A percentile compares a stretch with the other conserved stretches of the same genome.
Conservation (phyloP, 2,888 invertebrate genomes). For the Cenopis cana region DNA sequence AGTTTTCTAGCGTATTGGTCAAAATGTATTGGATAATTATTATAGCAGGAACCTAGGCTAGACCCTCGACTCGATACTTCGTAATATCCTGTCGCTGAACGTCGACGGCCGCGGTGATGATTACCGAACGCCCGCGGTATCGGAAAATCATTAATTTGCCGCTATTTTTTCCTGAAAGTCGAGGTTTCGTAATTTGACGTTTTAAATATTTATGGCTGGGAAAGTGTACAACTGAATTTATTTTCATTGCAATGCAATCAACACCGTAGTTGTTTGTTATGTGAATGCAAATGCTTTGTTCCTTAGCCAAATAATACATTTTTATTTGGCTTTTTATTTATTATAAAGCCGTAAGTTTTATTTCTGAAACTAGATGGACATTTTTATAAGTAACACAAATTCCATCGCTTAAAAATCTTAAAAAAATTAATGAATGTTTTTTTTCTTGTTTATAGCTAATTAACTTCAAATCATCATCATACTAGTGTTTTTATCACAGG, state of each 20-base stretch:
- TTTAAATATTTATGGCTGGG: constrained; percentile 16
- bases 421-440: no score
- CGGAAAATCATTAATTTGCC: constrained; percentile 31
- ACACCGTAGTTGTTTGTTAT: background rate
- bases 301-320: background rate
- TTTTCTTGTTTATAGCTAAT: no score
- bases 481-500: no score
- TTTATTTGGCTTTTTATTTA: background rate
- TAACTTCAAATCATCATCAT: no score
- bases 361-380: background rate
- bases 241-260: constrained; percentile 4
- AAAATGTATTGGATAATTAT: constrained; percentile 8
- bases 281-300: background rate
- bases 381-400: background rate
- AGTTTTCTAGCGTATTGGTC: constrained; percentile 8
- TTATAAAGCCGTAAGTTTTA: background rate
- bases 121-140: constrained; percentile 36
- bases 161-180: constrained; percentile 29
- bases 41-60: constrained; percentile 39
- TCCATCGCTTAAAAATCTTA: background rate
- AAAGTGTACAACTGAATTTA: constrained; percentile 14
- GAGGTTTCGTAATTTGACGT: constrained; percentile 18
- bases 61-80: constrained; percentile 29
- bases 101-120: constrained; percentile 2
- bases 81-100: constrained; percentile 43